Evolutionary conservation across 2,888 invertebrate genomes (phyloP).

Genomic region (Dryocosmus kuriphilus): DNA sequence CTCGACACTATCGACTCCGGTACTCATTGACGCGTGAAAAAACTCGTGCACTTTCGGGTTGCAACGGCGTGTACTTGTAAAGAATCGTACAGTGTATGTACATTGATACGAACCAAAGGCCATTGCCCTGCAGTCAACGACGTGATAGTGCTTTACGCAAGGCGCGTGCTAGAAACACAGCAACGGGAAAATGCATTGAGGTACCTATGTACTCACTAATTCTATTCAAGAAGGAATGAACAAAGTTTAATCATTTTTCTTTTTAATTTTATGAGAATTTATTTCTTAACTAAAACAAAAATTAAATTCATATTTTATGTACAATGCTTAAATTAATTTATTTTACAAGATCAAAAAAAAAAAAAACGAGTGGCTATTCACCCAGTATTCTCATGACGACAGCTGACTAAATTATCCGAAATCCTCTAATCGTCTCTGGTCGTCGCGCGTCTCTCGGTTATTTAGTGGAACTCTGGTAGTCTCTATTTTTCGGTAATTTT

Average conservation of each 20-base stretch:
- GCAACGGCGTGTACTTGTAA: slow-evolving; percentile 12
- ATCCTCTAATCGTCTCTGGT: too few relatives aligned
- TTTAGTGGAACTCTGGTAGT: too few relatives aligned
- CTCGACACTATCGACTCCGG: slow-evolving; percentile 19
- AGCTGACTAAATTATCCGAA: too few relatives aligned
- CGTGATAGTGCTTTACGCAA: slow-evolving; percentile 14
- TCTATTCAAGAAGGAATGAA: not conserved
- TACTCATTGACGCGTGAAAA: slow-evolving; percentile 35
- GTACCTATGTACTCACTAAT: slow-evolving; percentile 9
- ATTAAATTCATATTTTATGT: too few relatives aligned
- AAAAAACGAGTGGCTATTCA: too few relatives aligned
- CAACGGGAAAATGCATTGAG: slow-evolving; percentile 17
- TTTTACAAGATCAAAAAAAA: too few relatives aligned
- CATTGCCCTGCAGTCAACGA: slow-evolving; percentile 24
- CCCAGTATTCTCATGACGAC: too few relatives aligned
- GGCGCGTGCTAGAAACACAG: not conserved
- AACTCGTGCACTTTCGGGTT: slow-evolving; percentile 37
- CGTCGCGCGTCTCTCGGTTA: too few relatives aligned
- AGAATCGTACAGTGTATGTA: slow-evolving; percentile 22
- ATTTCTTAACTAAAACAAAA: too few relatives aligned
- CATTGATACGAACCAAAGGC: slow-evolving; percentile 20
- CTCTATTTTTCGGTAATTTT: too few relatives aligned
- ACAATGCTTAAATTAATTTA: too few relatives aligned
- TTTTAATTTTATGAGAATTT: too few relatives aligned
- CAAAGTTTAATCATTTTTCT: not conserved